Evolutionary conservation across 2,888 invertebrate genomes (phyloP).

Genomic region (Lasioglossum malachurum): DNA sequence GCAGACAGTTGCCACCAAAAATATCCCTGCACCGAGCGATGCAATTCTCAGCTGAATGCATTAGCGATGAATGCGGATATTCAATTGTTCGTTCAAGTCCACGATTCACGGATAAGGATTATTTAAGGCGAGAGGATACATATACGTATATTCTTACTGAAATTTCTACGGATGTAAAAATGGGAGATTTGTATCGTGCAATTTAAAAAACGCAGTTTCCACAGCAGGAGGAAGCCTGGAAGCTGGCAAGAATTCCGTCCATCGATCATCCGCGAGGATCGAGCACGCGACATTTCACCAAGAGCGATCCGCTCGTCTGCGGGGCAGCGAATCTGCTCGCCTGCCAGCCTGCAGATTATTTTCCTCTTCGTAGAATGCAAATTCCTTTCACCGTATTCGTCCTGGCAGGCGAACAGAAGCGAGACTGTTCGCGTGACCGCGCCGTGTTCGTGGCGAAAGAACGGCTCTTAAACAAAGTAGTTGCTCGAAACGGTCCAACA

Average conservation of each 20-base stretch:
- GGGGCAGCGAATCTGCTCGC: not conserved
- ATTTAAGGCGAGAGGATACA: too few relatives aligned
- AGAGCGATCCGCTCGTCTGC: constrained; percentile 12
- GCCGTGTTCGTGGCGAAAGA: constrained; percentile 36
- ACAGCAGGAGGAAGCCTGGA: not conserved
- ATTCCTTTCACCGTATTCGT: constrained; percentile 24
- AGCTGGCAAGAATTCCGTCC: not conserved
- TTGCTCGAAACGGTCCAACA: constrained; percentile 52
- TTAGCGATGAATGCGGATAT: not conserved
- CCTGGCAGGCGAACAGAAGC: constrained; percentile 17
- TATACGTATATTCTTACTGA: too few relatives aligned
- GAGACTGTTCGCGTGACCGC: constrained; percentile 60
- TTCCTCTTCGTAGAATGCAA: constrained; percentile 47
- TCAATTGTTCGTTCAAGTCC: not conserved
- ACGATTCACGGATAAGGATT: not conserved
- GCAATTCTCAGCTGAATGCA: not conserved
- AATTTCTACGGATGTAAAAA: too few relatives aligned
- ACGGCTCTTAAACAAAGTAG: constrained; percentile 55
- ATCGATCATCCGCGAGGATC: not conserved
- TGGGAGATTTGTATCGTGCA: not conserved
- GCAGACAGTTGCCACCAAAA: constrained; percentile 8
- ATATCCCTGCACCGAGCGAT: not conserved
- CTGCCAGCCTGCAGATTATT: not conserved
- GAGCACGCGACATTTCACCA: not conserved
- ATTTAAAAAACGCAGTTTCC: not conserved